Evolutionary conservation across 1,140 invertebrate genomes (phyloP), one percentile per base, ranked within the genome.

Genomic region (Drosophila miranda): DNA sequence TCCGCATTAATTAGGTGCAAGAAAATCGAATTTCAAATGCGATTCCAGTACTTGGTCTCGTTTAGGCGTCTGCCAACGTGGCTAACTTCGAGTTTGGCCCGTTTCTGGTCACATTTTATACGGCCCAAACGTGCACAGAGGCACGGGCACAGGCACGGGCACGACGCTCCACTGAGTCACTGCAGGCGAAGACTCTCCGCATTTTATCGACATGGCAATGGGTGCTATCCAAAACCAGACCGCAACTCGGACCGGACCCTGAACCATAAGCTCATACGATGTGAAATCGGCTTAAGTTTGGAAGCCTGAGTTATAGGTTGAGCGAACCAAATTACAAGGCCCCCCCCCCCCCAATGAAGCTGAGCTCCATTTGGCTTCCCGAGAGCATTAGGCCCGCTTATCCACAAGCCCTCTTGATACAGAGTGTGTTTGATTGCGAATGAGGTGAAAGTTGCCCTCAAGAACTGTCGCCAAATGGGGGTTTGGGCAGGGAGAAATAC

Each of bases 261-360:
- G 64, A 68, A 67, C 42, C 64, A 30, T 49, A 64, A 63, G 34
- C 61, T 46, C 54, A 28, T 43, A 34, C 34, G 45, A 45, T 58
- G 64, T 70, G 67, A 57, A 69, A 69, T 69, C 64, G 64, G 67
- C 67, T 70, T 70, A 70, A 69, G 42, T 14, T 23, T 13, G 44
- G 30, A 28, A 70, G 57, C 66, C 68, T 70, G 67, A 70, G 21
- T 70, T 59, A 70, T 69, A 43, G 9, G 34, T 52, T 68, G 23
- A 34, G 23, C 53, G 41, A 63, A 52, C 45, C 16, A 13, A 48
- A 6, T 21, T 16, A 21, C 16, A 48, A 11, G 63, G 63, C 63
- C 48, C 28, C n/a, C n/a, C n/a, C n/a, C n/a, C n/a, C n/a, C 48
- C 14, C 38, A 19, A 23, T 16, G 41, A 5, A 23, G 49, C 44